phyloP scores from a whole-genome alignment of 2,888 invertebrate genomes.

The Brenthis ino region DNA sequence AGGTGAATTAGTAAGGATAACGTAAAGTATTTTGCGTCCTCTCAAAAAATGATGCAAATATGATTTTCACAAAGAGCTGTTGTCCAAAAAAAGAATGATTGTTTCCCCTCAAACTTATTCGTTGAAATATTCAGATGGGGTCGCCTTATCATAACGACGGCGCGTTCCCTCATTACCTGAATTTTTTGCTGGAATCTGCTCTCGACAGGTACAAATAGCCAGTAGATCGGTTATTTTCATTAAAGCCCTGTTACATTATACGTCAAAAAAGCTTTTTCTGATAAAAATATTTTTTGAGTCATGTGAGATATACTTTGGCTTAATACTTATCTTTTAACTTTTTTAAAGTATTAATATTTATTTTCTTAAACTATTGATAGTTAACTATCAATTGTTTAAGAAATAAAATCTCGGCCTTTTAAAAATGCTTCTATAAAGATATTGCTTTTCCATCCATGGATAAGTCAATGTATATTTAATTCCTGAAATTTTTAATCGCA shows the following conservation, averaged over 20 bases:
- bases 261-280: background rate
- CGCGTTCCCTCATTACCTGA: slow-evolving; percentile 30
- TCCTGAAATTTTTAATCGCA: too few species aligned
- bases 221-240: slow-evolving; percentile 13
- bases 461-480: too few species aligned
- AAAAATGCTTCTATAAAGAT: too few species aligned
- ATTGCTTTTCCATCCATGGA: too few species aligned
- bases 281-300: background rate
- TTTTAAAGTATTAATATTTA: too few species aligned
- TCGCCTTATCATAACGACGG: slow-evolving; percentile 28
- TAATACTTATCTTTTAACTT: background rate
- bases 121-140: slow-evolving; percentile 15
- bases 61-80: slow-evolving; percentile 8
- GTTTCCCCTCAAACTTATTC: slow-evolving; percentile 22
- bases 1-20: background rate
- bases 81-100: slow-evolving; percentile 13
- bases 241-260: slow-evolving; percentile 2
- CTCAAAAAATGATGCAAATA: background rate
- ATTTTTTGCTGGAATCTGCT: slow-evolving; percentile 32
- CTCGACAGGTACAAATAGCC: slow-evolving; percentile 34
- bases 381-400: too few species aligned
- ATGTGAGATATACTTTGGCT: background rate
- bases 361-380: too few species aligned
- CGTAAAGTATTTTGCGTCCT: background rate
- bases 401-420: too few species aligned